Percentiles rank a stretch among this genome's conserved stretches.
phyloP scores from a whole-genome alignment of 2,113 vertebrate species.

The Zosterops hypoxanthus region DNA sequence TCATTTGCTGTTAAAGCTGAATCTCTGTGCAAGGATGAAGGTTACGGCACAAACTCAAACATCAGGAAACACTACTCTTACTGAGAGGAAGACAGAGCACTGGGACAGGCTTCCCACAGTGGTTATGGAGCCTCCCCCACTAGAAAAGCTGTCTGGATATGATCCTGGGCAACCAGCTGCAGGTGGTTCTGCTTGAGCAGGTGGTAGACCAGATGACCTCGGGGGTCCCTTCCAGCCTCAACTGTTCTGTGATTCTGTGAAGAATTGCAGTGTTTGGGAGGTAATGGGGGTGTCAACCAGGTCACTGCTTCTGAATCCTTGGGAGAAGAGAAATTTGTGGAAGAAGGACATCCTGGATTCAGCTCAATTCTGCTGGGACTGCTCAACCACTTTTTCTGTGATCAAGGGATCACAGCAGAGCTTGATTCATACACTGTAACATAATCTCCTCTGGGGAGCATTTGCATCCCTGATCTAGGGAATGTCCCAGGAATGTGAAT shows the following conservation, averaged over 20 bases:
- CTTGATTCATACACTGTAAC: not conserved
- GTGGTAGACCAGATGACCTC: not conserved
- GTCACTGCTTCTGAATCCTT: not conserved
- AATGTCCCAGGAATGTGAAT: not conserved
- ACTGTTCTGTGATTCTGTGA: not conserved
- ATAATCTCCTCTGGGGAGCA: not conserved
- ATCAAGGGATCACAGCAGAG: not conserved
- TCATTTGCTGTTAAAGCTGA: not conserved
- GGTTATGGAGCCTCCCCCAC: not conserved
- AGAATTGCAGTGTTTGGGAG: not conserved
- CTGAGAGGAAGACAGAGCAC: not conserved
- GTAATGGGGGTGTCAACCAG: not conserved
- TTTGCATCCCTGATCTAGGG: not conserved
- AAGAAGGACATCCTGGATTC: not conserved
- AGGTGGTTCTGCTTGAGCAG: not conserved
- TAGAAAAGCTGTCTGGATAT: not conserved
- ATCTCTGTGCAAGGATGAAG: not conserved
- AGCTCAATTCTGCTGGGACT: not conserved
- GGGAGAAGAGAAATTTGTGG: not conserved
- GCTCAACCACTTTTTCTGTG: not conserved
- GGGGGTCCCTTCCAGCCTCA: not conserved
- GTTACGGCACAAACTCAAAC: not conserved
- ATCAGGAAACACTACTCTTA: not conserved
- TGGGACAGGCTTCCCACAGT: not conserved
- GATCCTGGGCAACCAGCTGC: not conserved